Evolutionary conservation across 2,888 invertebrate species (phyloP), one percentile per base, ranked within the genome.

Genomic region (Erebia ligea): DNA sequence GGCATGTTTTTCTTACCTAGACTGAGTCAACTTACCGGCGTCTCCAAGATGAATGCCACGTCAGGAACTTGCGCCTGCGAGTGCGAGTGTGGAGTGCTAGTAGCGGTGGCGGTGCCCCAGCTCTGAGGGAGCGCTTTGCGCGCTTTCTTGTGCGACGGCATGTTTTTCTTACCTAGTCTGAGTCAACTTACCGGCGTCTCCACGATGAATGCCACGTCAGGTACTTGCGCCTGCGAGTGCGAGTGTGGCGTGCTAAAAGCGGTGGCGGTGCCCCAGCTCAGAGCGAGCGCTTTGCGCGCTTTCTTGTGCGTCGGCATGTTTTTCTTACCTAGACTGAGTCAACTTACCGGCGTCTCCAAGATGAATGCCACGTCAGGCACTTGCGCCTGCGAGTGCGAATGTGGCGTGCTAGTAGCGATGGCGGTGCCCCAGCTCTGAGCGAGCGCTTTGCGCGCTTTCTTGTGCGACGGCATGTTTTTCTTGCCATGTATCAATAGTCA

Each of bases 281-380:
- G 9, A 1, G 48, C 48, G 48, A 48, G 48, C 48, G 48, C 48
- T 48, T 48, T 48, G 1, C 98, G 93, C 0, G 96, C 97, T 75
- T 95, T 94, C 86, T 97, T 97, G 81, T 90, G 92, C 0, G 80
- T 67, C 34, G 96, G 96, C 11, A 95, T 94, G 86, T 96, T 96
- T 85, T 96, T 96, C 84, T 96, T 96, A 76, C 95, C 96, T 1
- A 6, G 34, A 6, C 0, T 34, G 6, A n/a, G 34, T 11, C 42
- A 68, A 92, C 94, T 94, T 83, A 96, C 96, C 80, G 97, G 97
- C 11, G 97, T 97, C 85, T 97, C 97, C 1, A 95, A 94, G 74
- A 96, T 95, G 82, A 95, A 96, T 54, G 96, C 95, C 76, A 96
- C 94, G 77, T 96, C 96, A 0, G 96, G 95, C 71, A 94, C 94